Evolutionary conservation across 2,888 invertebrate species (phyloP).

Genomic region (Agriotes lineatus): DNA sequence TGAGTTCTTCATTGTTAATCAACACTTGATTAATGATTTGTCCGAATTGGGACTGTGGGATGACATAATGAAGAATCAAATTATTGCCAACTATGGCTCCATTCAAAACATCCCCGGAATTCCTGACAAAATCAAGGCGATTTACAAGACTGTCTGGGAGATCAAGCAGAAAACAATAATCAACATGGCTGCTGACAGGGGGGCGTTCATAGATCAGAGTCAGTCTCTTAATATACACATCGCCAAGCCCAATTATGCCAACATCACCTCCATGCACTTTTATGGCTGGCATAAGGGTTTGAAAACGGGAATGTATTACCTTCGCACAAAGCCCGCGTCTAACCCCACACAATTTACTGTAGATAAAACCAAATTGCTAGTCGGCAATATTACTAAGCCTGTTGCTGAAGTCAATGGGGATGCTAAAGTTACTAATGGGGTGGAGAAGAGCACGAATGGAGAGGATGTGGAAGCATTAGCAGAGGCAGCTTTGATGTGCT

Average conservation of each 20-base stretch:
- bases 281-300: constrained; percentile 96
- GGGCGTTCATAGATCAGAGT: constrained; percentile 98
- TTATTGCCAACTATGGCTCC: constrained; percentile 93
- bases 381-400: constrained; percentile 48
- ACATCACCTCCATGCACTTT: constrained; percentile 98
- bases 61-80: constrained; percentile 94
- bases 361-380: constrained; percentile 80
- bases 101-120: constrained; percentile 89
- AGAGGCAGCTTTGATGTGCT: constrained; percentile 86
- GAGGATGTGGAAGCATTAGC: constrained; percentile 68
- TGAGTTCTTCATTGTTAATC: constrained; percentile 96
- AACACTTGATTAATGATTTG: constrained; percentile 93
- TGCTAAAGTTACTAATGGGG: not conserved
- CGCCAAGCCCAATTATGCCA: constrained; percentile 92
- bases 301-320: constrained; percentile 99
- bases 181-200: constrained; percentile 97
- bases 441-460: constrained; percentile 59
- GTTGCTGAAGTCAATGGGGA: constrained; percentile 34
- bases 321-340: constrained; percentile 95
- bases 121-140: constrained; percentile 84
- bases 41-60: constrained; percentile 94
- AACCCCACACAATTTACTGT: constrained; percentile 98
- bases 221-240: constrained; percentile 98
- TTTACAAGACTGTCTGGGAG: constrained; percentile 99
- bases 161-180: constrained; percentile 92